A percentile compares a stretch with the other conserved stretches of the same genome.
These are phyloP conservation scores for Rhinoraja longicauda DNA, from an alignment of 2,797 vertebrate species.

Conservation along the genomic window DNA sequence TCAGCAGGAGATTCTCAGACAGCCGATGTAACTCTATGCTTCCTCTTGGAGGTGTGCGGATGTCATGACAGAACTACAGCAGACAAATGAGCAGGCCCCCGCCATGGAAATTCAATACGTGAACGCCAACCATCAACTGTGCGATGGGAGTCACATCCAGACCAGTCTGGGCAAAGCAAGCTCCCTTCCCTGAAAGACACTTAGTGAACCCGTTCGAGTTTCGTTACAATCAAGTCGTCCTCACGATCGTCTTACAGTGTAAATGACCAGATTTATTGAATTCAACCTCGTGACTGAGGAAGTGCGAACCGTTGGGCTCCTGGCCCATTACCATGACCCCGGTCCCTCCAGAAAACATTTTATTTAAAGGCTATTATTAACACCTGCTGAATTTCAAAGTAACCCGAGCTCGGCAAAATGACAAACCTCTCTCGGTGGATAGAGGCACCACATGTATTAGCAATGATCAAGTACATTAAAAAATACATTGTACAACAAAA, in stretches of 20 bases:
- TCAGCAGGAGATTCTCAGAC: not conserved
- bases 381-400: conserved; percentile 23
- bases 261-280: not conserved
- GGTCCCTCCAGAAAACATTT: not conserved
- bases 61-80: not conserved
- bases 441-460: not conserved
- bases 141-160: not conserved
- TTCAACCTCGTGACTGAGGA: not conserved
- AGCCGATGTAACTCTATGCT: not conserved
- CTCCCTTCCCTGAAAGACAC: not conserved
- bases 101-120: not conserved
- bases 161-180: not conserved
- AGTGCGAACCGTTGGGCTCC: not conserved
- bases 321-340: not conserved
- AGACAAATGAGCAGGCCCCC: too few species aligned
- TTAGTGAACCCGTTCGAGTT: not conserved
- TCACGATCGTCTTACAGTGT: not conserved
- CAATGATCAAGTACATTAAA: not conserved
- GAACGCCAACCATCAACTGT: not conserved
- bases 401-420: not conserved
- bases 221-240: not conserved
- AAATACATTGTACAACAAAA: not conserved
- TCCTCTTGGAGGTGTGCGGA: not conserved
- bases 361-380: not conserved
- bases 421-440: not conserved